Conservation (phyloP, 2,113 vertebrate species). For the Hyperoodon ampullatus region DNA sequence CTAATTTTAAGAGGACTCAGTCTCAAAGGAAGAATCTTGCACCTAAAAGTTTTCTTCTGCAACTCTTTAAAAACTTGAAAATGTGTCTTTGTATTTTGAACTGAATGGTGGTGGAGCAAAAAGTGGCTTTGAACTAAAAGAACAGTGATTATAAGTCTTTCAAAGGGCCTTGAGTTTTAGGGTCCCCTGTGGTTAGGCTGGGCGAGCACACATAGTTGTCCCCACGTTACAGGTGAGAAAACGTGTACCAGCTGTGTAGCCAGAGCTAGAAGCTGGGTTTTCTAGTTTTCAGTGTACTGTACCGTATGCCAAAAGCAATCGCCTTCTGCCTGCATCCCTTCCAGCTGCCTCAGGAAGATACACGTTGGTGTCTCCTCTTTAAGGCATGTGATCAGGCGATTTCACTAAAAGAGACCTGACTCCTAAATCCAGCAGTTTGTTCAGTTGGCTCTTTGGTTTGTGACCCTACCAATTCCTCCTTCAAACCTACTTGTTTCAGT, state of each 20-base stretch:
- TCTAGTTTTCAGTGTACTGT: neutral
- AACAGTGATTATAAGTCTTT: neutral
- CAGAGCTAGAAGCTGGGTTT: neutral
- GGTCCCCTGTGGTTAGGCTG: too few relatives aligned
- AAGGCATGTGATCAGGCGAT: neutral
- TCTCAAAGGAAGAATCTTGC: neutral
- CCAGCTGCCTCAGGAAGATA: neutral
- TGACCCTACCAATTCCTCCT: neutral
- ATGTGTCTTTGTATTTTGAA: neutral
- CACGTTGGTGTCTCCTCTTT: neutral
- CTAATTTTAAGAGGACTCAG: neutral
- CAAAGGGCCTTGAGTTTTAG: neutral
- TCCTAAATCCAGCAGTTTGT: neutral
- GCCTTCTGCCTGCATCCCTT: neutral
- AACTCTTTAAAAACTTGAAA: neutral
- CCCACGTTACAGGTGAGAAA: neutral
- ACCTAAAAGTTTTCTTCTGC: neutral
- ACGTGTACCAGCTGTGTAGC: accelerated
- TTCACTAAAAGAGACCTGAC: neutral
- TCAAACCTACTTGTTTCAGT: neutral
- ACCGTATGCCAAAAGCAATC: accelerated
- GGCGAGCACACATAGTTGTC: accelerated
- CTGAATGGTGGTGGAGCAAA: neutral
- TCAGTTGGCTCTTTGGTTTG: neutral
- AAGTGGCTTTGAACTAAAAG: neutral